Conservation (phyloP, 2,888 invertebrate species). For the Limulus polyphemus region DNA sequence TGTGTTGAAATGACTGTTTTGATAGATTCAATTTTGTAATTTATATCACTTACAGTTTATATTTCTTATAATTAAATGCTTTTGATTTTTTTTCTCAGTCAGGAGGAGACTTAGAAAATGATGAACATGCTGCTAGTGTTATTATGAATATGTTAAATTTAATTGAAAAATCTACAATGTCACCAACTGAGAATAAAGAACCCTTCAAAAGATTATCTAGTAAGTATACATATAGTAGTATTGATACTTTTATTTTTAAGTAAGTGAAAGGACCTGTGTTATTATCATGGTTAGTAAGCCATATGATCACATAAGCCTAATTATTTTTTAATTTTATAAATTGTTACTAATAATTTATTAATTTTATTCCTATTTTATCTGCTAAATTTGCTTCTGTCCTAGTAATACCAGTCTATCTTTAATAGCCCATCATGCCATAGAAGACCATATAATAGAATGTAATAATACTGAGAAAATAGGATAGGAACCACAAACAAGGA, state of each 20-base stretch:
- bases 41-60: no score
- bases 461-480: no score
- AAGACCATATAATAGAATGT: no score
- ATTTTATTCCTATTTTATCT: not conserved
- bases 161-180: conserved; percentile 57
- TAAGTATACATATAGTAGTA: conserved; percentile 20
- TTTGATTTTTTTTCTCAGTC: conserved; percentile 43
- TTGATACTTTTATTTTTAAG: no score
- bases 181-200: conserved; percentile 49
- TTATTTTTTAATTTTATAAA: not conserved
- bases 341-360: not conserved
- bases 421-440: no score
- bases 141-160: conserved; percentile 59
- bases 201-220: conserved; percentile 59
- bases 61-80: not conserved
- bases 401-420: no score
- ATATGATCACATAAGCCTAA: not conserved
- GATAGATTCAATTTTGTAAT: no score
- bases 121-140: conserved; percentile 68
- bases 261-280: no score
- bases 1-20: no score
- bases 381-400: no score
- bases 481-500: no score
- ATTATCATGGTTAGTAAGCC: no score
- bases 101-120: conserved; percentile 76